These are phyloP conservation scores for Euphonia xanthogaster DNA, from an alignment of 2,797 vertebrate species.

Conservation along the genomic window DNA sequence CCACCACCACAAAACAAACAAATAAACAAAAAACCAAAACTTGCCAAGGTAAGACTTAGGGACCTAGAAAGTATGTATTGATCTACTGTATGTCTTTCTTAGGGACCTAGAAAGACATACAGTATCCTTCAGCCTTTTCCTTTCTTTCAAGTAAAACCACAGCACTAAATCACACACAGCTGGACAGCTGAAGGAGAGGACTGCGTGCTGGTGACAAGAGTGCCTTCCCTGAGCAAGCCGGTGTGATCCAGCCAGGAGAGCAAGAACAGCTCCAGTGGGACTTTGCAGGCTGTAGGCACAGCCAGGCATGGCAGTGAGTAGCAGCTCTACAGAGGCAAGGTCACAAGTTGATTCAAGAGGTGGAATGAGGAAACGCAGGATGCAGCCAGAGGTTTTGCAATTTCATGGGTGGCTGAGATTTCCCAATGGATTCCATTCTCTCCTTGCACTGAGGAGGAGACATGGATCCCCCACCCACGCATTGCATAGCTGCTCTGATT, in stretches of 20 bases:
- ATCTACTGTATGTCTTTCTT: no score
- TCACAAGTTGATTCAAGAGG: background rate
- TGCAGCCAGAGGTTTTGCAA: slow-evolving; percentile 29
- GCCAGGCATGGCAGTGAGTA: fast-evolving
- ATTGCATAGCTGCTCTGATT: background rate
- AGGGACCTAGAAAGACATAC: background rate
- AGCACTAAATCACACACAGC: background rate
- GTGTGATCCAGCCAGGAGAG: background rate
- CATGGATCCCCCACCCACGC: background rate
- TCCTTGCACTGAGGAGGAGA: background rate
- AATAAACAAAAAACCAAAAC: background rate
- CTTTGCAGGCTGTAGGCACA: background rate
- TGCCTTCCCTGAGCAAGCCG: background rate
- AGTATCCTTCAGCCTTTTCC: background rate
- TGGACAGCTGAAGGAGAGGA: background rate
- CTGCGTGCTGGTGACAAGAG: background rate
- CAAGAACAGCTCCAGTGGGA: background rate
- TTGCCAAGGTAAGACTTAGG: background rate
- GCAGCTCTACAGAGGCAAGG: background rate
- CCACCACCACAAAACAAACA: background rate
- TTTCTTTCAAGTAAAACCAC: background rate
- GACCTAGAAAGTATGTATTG: background rate
- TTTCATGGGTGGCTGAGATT: slow-evolving; percentile 33
- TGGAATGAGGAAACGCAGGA: background rate
- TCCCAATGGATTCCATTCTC: background rate